Base-by-base conservation (phyloP, 2,797 vertebrate species). In the Heterohyrax brucei region DNA sequence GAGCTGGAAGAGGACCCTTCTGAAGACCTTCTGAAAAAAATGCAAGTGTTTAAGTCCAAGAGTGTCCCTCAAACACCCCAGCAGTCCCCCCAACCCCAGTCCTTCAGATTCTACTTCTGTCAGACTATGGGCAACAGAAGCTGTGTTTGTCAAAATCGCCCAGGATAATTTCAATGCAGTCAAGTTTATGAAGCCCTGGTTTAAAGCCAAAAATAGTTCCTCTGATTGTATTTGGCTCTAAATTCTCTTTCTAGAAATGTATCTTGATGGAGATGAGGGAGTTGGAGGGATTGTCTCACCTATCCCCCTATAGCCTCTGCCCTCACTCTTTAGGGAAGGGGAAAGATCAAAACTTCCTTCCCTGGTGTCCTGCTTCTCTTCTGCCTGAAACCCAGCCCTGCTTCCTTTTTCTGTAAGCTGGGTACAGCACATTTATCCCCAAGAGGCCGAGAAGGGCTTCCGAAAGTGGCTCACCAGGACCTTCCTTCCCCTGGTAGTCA, bases 331-430 rank as follows among this genome's bases (percentile, higher is more conserved):
- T 16, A 75, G 12, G 24, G 22, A 26, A 73, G 12, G 16, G 44
- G 70, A 39, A 48, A 80, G 77, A 19, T 92, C 44, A 46, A 30
- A 28, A 18, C 9, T 22, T 75, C 28, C 83, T 81, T 72, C n/a
- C 50, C 46, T 73, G 33, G 46, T 13, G 10, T 24, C 76, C 70
- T 73, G 75, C 50, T 62, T 53, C 26, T 62, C 48, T 66, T 44
- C 66, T 39, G 84, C 87, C 88, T n/a, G 39, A 93, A 72, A 70
- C 12, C 39, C 33, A 18, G 13, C 73, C 61, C 72, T 48, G 21
- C 39, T 84, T 89, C 81, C 62, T 76, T 88, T 79, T 19, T 95
- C 59, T 85, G 82, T 46, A 79, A 86, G 56, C 24, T 33, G 73
- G n/a, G 68, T 75, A 48, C 91, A 82, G n/a, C 64, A 10, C 48